Percentiles rank a stretch among this genome's conserved stretches.
Conservation (phyloP, 64 coral and sea anemone species). For the Stichodactyla helianthus region DNA sequence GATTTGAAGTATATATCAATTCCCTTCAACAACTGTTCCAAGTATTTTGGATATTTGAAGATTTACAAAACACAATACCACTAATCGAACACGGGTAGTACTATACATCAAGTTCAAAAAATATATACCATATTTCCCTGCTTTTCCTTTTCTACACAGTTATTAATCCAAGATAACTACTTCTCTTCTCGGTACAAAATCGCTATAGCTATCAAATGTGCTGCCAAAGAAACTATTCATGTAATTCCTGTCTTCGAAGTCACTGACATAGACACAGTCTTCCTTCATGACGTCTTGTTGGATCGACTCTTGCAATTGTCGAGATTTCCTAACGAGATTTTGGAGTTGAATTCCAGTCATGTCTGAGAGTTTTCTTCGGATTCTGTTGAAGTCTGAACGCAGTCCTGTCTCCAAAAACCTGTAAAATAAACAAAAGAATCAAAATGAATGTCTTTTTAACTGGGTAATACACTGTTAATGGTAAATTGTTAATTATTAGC, state of each 20-base stretch:
- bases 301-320: conserved; percentile 80
- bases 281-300: conserved; percentile 90
- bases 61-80: not conserved
- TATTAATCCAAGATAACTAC: conserved; percentile 81
- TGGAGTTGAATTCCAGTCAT: conserved; percentile 84
- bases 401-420: conserved; percentile 97
- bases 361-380: conserved; percentile 91
- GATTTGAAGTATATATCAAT: not conserved
- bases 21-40: no score
- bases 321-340: conserved; percentile 82
- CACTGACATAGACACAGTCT: conserved; percentile 93
- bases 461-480: not conserved
- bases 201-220: conserved; percentile 55
- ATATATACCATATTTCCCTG: conserved; percentile 9
- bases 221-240: conserved; percentile 67
- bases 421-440: conserved; percentile 27
- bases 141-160: not conserved
- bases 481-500: not conserved
- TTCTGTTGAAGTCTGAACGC: conserved; percentile 98
- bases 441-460: not conserved
- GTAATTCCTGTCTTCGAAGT: conserved; percentile 76
- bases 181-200: conserved; percentile 76
- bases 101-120: conserved; percentile 6
- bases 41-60: not conserved
- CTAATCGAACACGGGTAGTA: not conserved